Percentiles rank a stretch among this genome's conserved stretches.
These are phyloP conservation scores for Bombus consobrinus DNA, from an alignment of 1,140 invertebrate genomes.

Conservation along the genomic window DNA sequence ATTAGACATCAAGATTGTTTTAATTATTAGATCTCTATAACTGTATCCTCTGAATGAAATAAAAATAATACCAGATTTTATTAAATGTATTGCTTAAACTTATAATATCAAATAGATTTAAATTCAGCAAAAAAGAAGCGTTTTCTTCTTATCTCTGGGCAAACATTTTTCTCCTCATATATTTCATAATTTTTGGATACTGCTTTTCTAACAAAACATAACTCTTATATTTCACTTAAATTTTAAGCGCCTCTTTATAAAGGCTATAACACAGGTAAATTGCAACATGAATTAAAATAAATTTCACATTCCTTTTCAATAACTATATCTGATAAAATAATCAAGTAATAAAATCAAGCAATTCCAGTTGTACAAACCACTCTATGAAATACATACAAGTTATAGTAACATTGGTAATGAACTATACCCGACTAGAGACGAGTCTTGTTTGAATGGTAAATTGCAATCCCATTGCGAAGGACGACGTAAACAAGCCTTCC, in stretches of 20 bases:
- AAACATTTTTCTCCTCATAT: no score
- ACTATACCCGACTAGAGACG: background rate
- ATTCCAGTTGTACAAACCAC: background rate
- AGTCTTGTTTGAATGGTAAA: conserved; percentile 25
- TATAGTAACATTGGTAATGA: conserved; percentile 46
- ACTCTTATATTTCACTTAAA: no score
- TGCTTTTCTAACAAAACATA: no score
- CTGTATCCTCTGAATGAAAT: background rate
- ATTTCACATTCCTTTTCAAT: background rate
- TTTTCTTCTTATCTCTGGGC: no score
- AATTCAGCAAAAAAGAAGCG: no score
- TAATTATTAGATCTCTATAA: background rate
- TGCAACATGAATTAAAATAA: background rate
- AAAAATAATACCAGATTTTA: background rate
- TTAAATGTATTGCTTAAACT: no score
- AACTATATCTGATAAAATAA: background rate
- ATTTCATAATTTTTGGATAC: no score
- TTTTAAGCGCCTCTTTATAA: no score
- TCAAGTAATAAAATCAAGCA: background rate
- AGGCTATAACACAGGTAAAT: background rate
- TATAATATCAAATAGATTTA: no score
- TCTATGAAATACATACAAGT: background rate
- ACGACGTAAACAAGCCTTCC: conserved; percentile 54
- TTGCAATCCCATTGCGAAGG: conserved; percentile 10
- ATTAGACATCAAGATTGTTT: no score